Evolutionary conservation across 2,113 vertebrate genomes (phyloP).

Genomic region (Tragulus kanchil): DNA sequence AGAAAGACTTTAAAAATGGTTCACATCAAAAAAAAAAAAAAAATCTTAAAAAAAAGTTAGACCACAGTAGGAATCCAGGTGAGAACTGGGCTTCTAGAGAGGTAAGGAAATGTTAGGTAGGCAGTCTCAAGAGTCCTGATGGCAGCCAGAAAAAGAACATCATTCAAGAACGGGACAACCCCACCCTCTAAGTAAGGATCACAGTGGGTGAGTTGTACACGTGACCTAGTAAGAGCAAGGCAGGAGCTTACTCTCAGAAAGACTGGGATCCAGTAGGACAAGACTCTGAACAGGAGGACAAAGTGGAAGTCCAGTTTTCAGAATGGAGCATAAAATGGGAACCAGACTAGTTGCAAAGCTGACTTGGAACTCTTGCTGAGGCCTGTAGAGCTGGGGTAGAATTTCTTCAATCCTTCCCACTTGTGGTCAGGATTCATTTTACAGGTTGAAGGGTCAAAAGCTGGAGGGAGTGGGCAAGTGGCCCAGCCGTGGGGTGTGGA

Average conservation of each 20-base stretch:
- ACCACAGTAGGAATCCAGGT: not conserved
- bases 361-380: not conserved
- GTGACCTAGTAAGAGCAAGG: not conserved
- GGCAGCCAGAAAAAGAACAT: not conserved
- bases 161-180: not conserved
- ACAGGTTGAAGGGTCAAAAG: not conserved
- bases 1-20: not conserved
- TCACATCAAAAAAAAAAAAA: not conserved
- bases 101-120: not conserved
- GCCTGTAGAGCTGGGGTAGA: accelerated
- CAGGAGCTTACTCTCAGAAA: not conserved
- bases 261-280: not conserved
- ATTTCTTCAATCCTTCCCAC: not conserved
- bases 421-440: not conserved
- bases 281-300: not conserved
- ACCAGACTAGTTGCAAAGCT: not conserved
- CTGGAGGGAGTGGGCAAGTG: not conserved
- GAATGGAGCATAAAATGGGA: not conserved
- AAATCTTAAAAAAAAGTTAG: not conserved
- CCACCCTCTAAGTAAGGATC: not conserved
- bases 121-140: not conserved
- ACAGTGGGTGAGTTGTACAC: not conserved
- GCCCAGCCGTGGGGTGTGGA: accelerated
- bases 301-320: not conserved
- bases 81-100: not conserved